These are phyloP conservation scores for Tricholaema leucomelas DNA, from an alignment of 2,113 vertebrate genomes.

Conservation along the genomic window DNA sequence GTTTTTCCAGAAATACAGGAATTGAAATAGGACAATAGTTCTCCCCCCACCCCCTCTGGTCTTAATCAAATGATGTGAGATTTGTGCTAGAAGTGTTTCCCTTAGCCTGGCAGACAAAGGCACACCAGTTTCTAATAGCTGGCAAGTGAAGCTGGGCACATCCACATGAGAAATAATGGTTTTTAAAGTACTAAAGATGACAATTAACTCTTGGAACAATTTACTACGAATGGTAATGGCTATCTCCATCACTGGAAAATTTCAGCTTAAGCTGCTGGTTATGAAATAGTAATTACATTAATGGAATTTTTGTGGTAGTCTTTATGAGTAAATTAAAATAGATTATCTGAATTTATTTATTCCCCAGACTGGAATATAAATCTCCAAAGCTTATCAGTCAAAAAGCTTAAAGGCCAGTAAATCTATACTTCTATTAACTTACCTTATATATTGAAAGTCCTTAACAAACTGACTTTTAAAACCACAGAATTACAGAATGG, in stretches of 20 bases:
- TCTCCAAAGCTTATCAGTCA: background rate
- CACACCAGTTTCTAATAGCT: background rate
- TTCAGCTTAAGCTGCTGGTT: background rate
- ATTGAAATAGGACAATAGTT: background rate
- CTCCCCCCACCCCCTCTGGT: background rate
- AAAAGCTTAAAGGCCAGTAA: constrained; percentile 6
- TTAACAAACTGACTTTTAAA: background rate
- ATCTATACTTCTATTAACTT: background rate
- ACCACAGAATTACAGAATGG: background rate
- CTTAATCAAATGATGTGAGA: background rate
- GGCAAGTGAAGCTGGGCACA: background rate
- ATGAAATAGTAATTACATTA: background rate
- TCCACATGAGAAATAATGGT: background rate
- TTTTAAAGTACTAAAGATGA: background rate
- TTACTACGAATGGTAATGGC: background rate
- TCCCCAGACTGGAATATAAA: background rate
- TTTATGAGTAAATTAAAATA: constrained; percentile 20
- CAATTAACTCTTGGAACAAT: background rate
- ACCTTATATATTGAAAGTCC: background rate
- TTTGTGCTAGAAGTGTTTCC: background rate
- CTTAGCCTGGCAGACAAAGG: background rate
- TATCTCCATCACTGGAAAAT: background rate
- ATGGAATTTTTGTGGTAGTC: background rate
- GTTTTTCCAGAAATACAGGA: background rate
- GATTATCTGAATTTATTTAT: constrained; percentile 24